phyloP scores from a whole-genome alignment of 2,113 vertebrate genomes.

The Catharus fuscescens region DNA sequence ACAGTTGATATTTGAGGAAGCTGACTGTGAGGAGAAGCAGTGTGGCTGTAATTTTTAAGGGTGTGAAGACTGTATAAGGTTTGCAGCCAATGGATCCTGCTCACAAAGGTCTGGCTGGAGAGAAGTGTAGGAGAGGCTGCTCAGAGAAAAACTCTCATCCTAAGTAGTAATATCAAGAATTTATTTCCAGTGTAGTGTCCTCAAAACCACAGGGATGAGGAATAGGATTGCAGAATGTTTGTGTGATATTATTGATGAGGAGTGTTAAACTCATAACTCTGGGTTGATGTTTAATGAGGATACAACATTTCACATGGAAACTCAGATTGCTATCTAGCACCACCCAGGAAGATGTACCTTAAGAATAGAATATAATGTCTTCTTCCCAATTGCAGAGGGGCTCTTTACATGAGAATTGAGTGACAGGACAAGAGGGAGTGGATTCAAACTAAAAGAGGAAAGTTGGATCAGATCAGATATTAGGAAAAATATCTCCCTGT shows the following conservation, averaged over 20 bases:
- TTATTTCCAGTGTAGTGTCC: not conserved
- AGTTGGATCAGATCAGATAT: no score
- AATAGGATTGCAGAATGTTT: not conserved
- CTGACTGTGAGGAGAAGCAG: not conserved
- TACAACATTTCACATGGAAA: not conserved
- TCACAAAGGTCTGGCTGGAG: not conserved
- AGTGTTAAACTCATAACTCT: not conserved
- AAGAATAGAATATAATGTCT: not conserved
- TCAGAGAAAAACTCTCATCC: not conserved
- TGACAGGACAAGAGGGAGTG: no score
- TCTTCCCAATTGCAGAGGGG: not conserved
- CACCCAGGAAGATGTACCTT: not conserved
- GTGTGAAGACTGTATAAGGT: not conserved
- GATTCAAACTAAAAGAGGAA: not conserved
- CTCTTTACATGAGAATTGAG: not conserved
- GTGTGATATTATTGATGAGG: not conserved
- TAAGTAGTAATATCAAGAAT: not conserved
- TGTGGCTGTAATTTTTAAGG: not conserved
- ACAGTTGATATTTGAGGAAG: not conserved
- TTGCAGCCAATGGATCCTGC: not conserved
- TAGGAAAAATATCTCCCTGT: not conserved
- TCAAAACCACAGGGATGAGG: not conserved
- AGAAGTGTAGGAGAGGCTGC: not conserved
- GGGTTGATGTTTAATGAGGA: not conserved
- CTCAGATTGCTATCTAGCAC: not conserved